A percentile compares a stretch with the other conserved stretches of the same genome.
Evolutionary conservation across 2,888 invertebrate species (phyloP).

Genomic region (Tolmerus cingulatus): DNA sequence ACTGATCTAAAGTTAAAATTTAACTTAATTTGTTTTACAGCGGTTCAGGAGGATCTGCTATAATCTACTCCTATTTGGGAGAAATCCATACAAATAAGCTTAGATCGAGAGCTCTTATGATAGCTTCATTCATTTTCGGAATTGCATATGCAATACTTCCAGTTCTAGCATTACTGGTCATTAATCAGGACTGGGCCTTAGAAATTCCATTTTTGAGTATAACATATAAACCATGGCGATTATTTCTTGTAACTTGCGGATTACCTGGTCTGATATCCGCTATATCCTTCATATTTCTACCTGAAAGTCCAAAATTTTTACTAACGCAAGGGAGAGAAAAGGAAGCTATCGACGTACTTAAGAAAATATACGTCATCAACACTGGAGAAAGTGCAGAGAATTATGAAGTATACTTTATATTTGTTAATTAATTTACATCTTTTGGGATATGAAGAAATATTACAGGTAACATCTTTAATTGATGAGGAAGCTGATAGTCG

Average conservation of each 20-base stretch:
- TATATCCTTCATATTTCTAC: conserved; percentile 53
- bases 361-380: conserved; percentile 54
- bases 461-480: background rate
- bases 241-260: conserved; percentile 57
- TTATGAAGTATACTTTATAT: background rate
- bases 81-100: conserved; percentile 65
- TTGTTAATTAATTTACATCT: background rate
- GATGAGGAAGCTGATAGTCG: background rate
- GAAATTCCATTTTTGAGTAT: conserved; percentile 54
- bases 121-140: conserved; percentile 57
- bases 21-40: conserved; percentile 49
- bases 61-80: conserved; percentile 66
- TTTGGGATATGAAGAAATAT: background rate
- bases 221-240: conserved; percentile 58
- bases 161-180: conserved; percentile 56
- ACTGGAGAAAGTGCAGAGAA: conserved; percentile 50
- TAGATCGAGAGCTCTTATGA: conserved; percentile 62
- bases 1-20: background rate
- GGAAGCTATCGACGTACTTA: conserved; percentile 55
- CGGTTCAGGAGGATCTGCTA: conserved; percentile 64
- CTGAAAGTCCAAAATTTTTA: conserved; percentile 60
- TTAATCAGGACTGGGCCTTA: conserved; percentile 56
- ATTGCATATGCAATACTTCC: conserved; percentile 57
- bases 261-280: conserved; percentile 56
- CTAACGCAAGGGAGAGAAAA: conserved; percentile 53